A percentile compares a stretch with the other conserved stretches of the same genome.
Evolutionary conservation across 1,140 invertebrate genomes (phyloP).

Genomic region (Zaprionus lachaisei): DNA sequence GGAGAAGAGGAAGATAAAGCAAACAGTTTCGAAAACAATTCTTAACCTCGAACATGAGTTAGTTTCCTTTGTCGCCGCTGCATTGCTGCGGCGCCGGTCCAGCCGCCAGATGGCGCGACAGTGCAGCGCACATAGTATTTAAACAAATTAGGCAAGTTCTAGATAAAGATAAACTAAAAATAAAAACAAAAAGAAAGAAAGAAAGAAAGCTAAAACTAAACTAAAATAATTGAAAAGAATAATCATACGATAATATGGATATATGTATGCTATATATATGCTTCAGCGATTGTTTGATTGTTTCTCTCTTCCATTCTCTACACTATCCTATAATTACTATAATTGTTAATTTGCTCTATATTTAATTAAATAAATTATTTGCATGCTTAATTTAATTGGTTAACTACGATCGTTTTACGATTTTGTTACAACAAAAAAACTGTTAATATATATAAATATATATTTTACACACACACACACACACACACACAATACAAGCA

Average conservation of each 20-base stretch:
- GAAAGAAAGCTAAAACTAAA: not conserved
- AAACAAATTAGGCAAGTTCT: slow-evolving; percentile 55
- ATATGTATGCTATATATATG: slow-evolving; percentile 32
- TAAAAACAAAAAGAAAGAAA: not conserved
- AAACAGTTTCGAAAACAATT: slow-evolving; percentile 27
- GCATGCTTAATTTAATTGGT: slow-evolving; percentile 41
- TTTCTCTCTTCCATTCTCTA: slow-evolving; percentile 10
- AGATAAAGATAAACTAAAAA: slow-evolving; percentile 14
- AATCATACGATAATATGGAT: slow-evolving; percentile 20
- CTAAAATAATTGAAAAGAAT: not conserved
- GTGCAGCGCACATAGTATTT: slow-evolving; percentile 51
- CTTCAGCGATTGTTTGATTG: slow-evolving; percentile 35
- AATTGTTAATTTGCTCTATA: slow-evolving; percentile 10
- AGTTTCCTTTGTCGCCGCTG: slow-evolving; percentile 48
- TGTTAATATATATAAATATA: slow-evolving; percentile 42
- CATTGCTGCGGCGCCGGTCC: not conserved
- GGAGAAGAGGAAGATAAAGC: slow-evolving; percentile 6
- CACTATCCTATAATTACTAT: not conserved
- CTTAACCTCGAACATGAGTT: slow-evolving; percentile 37
- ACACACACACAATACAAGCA: slow-evolving; percentile 2
- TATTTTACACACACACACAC: slow-evolving; percentile 14
- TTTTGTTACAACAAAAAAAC: slow-evolving; percentile 38
- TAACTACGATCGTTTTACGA: slow-evolving; percentile 35
- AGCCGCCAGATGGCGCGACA: slow-evolving; percentile 31
- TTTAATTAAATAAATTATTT: slow-evolving; percentile 53